phyloP scores from a whole-genome alignment of 2,797 vertebrate genomes.

The Sebastes itinus region DNA sequence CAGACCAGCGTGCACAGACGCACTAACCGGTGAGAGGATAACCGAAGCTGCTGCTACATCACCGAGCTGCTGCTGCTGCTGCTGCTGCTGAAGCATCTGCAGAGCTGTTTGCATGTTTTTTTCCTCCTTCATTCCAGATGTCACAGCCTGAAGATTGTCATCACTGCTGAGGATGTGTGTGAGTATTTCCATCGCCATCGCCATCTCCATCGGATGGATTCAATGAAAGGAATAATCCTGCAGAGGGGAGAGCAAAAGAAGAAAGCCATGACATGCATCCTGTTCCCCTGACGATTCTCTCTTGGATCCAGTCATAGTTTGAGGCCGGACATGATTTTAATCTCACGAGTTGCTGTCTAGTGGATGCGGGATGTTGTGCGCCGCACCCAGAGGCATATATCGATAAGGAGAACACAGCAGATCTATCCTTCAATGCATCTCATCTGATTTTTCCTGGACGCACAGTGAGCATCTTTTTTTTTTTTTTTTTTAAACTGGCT shows the following conservation, averaged over 20 bases:
- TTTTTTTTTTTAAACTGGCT: neutral
- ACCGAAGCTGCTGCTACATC: constrained; percentile 54
- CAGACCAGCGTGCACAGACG: constrained; percentile 72
- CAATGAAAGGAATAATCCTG: constrained; percentile 13
- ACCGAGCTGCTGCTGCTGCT: constrained; percentile 52
- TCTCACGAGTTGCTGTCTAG: constrained; percentile 63
- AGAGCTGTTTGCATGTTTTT: constrained; percentile 32
- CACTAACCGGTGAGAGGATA: constrained; percentile 60
- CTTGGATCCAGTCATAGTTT: constrained; percentile 73
- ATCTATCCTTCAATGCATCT: constrained; percentile 38
- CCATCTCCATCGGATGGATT: constrained; percentile 35
- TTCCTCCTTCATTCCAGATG: constrained; percentile 29
- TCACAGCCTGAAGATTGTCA: constrained; percentile 1
- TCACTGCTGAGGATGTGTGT: constrained; percentile 30
- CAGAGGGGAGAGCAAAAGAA: neutral
- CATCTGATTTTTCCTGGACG: constrained; percentile 56
- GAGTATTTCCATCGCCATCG: constrained; percentile 15
- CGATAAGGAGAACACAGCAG: constrained; percentile 62
- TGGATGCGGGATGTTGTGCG: constrained; percentile 73
- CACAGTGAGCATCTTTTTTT: constrained; percentile 57
- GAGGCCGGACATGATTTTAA: constrained; percentile 74
- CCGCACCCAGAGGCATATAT: constrained; percentile 68
- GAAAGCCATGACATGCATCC: constrained; percentile 49
- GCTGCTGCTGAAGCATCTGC: constrained; percentile 65
- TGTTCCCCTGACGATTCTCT: constrained; percentile 51